Conservation (phyloP, 1,140 invertebrate genomes). For the Ladona fulva region DNA sequence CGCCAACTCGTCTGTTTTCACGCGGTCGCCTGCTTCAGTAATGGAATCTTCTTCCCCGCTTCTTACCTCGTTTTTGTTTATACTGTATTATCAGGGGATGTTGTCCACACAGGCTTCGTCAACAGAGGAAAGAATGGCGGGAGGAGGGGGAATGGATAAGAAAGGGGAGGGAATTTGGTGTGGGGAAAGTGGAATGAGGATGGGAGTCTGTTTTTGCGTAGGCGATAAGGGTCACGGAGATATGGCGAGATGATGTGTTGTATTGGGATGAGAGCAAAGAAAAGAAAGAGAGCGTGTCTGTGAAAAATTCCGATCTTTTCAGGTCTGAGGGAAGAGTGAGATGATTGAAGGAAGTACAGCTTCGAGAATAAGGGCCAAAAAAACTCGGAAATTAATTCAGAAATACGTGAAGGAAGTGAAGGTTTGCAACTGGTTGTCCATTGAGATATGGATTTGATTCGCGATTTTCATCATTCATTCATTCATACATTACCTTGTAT, state of each 20-base stretch:
- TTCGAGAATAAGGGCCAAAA: too few species aligned
- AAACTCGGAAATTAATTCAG: too few species aligned
- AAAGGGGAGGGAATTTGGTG: not conserved
- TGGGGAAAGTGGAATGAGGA: too few species aligned
- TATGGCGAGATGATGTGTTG: not conserved
- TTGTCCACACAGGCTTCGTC: conserved; percentile 1
- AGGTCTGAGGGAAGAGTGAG: too few species aligned
- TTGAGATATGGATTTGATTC: too few species aligned
- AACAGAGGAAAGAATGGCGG: not conserved
- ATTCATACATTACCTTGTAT: too few species aligned
- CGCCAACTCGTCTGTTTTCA: conserved; percentile 3
- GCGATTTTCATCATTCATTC: too few species aligned
- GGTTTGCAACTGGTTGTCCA: too few species aligned
- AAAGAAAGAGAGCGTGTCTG: not conserved
- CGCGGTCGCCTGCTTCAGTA: not conserved
- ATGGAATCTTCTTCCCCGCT: conserved; percentile 3
- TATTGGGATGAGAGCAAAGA: not conserved
- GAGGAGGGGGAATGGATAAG: not conserved
- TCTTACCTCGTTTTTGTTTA: conserved; percentile 4
- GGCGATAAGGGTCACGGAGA: not conserved
- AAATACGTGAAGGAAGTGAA: too few species aligned
- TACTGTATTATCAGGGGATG: conserved; percentile 9
- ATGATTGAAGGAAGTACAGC: too few species aligned
- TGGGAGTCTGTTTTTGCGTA: too few species aligned
- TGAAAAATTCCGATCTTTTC: too few species aligned